Evolutionary conservation across 2,113 vertebrate genomes (phyloP).

Genomic region (Melanerpes aurifrons): DNA sequence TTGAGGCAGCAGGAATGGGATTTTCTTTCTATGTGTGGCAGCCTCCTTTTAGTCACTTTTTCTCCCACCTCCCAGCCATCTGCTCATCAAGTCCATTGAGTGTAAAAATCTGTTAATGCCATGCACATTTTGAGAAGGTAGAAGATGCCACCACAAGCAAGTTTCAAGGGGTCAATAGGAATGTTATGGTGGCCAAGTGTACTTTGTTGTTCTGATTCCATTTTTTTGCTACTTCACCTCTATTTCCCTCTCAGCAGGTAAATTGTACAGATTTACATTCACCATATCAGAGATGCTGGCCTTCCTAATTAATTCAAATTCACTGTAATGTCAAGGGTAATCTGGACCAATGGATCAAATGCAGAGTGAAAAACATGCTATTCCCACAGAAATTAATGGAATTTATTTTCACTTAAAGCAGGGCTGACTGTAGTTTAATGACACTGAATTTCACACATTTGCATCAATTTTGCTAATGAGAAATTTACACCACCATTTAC

Average conservation of each 20-base stretch:
- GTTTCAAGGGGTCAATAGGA: neutral
- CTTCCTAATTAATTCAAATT: neutral
- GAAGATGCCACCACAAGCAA: neutral
- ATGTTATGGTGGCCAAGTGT: neutral
- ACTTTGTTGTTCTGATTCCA: neutral
- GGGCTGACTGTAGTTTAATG: neutral
- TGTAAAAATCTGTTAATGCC: neutral
- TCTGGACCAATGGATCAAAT: neutral
- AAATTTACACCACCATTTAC: conserved; percentile 45
- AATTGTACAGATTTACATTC: neutral
- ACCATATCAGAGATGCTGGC: neutral
- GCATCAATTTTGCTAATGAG: conserved; percentile 47
- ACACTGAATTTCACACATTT: conserved; percentile 48
- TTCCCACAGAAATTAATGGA: neutral
- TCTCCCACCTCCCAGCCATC: neutral
- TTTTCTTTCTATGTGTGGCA: neutral
- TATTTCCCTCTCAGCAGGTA: neutral
- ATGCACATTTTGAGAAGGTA: neutral
- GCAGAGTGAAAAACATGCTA: neutral
- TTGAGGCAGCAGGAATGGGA: neutral
- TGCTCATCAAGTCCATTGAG: neutral
- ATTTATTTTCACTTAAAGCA: conserved; percentile 16
- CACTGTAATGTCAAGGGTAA: neutral
- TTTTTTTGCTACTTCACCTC: neutral
- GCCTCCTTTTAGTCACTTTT: neutral